phyloP scores from a whole-genome alignment of 2,888 invertebrate species.

The Lycocerus yunnanus region DNA sequence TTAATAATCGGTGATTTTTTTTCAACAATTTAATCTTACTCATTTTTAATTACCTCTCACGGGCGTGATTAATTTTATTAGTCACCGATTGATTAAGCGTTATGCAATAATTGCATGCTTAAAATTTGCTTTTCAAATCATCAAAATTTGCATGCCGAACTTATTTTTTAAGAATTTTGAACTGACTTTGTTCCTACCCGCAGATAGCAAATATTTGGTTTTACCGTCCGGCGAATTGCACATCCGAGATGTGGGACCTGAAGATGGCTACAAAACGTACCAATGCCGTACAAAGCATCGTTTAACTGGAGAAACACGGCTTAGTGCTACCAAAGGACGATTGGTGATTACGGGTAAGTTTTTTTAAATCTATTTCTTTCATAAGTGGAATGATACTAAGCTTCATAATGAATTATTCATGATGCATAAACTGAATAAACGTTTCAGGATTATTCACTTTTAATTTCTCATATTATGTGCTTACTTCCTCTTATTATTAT shows the following conservation, averaged over 20 bases:
- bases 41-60: not conserved
- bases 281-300: slow-evolving; percentile 93
- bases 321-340: slow-evolving; percentile 92
- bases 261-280: slow-evolving; percentile 92
- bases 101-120: not conserved
- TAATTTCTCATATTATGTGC: slow-evolving; percentile 16
- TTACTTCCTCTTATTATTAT: slow-evolving; percentile 20
- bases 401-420: not conserved
- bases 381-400: not conserved
- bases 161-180: not conserved
- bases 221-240: slow-evolving; percentile 94
- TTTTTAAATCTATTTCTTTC: slow-evolving; percentile 23
- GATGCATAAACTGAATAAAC: not conserved
- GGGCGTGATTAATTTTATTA: not conserved
- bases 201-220: slow-evolving; percentile 95
- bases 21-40: not conserved
- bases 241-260: slow-evolving; percentile 92
- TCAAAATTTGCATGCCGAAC: slow-evolving; percentile 23
- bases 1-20: not conserved
- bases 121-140: not conserved
- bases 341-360: slow-evolving; percentile 93
- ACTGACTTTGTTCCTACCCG: slow-evolving; percentile 12
- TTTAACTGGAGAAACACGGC: slow-evolving; percentile 88
- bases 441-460: slow-evolving; percentile 14
- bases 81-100: not conserved